Evolutionary conservation across 2,113 vertebrate species (phyloP), one percentile per base, ranked within the genome.

Genomic region (Tragelaphus scriptus): DNA sequence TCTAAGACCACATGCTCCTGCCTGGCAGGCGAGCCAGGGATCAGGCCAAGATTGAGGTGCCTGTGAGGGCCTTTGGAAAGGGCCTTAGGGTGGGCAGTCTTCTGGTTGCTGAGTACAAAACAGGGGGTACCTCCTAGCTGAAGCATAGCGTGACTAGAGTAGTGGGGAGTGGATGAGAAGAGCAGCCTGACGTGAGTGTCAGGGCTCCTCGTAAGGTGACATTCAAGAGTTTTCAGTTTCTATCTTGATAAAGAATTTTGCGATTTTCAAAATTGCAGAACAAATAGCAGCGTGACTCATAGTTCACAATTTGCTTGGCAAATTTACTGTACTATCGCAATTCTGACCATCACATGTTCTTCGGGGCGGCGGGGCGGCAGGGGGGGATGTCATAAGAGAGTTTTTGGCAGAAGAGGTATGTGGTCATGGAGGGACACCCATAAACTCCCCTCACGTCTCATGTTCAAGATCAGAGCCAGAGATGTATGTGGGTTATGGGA

Each of bases 221-320:
- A 59, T 65, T 96, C 87, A 59, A 59, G 56, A 84, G 89, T 96
- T 97, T 94, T 96, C 86, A 25, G 95, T 98, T 98, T 98, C 97
- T 59, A 88, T 97, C 93, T 95, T 93, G 91, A 95, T 98, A 86
- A 97, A 94, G 92, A 85, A 19, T 92, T 94, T 91, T 91, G 86
- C 61, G 16, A n/a, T 96, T 97, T 96, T 97, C 84, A 94, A 44
- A 94, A 90, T 6, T 56, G 63, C 79, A 81, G 97, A 84, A 65
- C 84, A 91, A 96, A 86, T 59, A 94, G 75, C 95, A 71, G 47
- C 30, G 13, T 97, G 96, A 98, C 94, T 98, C 97, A 97, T 84
- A 88, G 77, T 92, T 97, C 79, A 93, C 56, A 86, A 65, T 91
- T 91, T 91, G 91, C 91, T 56, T 36, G 77, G 68, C 4, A n/a